A percentile compares a stretch with the other conserved stretches of the same genome.
These are phyloP conservation scores for Papilio dardanus DNA, from an alignment of 1,140 invertebrate species.

Conservation along the genomic window DNA sequence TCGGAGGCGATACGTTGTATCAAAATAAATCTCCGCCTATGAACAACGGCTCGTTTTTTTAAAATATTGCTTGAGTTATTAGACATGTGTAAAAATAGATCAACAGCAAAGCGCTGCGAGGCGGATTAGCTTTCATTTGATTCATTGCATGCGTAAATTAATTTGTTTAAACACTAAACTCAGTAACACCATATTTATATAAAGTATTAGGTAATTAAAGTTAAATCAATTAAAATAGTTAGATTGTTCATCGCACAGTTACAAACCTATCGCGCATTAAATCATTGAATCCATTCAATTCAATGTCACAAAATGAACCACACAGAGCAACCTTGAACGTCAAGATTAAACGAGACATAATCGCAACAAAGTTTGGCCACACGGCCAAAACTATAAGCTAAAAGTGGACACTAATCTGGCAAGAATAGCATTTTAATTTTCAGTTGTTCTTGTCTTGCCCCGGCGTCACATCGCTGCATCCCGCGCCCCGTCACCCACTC, in stretches of 20 bases:
- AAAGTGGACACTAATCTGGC: constrained; percentile 80
- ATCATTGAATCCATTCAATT: constrained; percentile 39
- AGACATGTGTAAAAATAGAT: constrained; percentile 21
- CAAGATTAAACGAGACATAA: constrained; percentile 58
- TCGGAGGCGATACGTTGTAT: constrained; percentile 24
- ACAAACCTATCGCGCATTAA: not conserved
- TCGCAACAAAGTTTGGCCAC: constrained; percentile 57
- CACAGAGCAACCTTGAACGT: constrained; percentile 53
- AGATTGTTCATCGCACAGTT: not conserved
- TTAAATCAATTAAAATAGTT: too few species aligned
- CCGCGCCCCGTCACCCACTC: constrained; percentile 57
- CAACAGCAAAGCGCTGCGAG: not conserved
- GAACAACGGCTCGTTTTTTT: constrained; percentile 18
- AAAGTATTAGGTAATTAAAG: too few species aligned
- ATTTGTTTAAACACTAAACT: not conserved
- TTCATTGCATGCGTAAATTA: not conserved
- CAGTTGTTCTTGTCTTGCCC: constrained; percentile 81
- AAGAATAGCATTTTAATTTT: constrained; percentile 80
- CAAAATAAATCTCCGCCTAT: constrained; percentile 32
- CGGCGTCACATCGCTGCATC: constrained; percentile 76
- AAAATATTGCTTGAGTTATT: constrained; percentile 23
- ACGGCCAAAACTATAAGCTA: constrained; percentile 74
- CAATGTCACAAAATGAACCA: constrained; percentile 54
- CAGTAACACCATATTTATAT: not conserved
- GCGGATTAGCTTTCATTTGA: constrained; percentile 3